Conservation (phyloP, 2,797 vertebrate species). For the Manis javanica region DNA sequence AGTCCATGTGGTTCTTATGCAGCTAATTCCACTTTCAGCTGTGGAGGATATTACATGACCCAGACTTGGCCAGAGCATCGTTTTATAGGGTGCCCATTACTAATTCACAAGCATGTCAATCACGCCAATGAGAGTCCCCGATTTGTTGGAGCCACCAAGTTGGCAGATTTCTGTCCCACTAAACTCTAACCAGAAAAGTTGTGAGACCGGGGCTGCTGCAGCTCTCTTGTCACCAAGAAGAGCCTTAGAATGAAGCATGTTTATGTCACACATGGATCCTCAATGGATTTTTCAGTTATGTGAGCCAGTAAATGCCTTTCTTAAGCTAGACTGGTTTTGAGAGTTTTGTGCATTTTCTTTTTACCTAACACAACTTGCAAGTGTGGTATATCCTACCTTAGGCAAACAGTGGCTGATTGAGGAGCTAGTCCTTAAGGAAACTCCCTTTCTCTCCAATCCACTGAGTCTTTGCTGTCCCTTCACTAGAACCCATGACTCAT, state of each 20-base stretch:
- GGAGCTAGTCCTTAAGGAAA: slow-evolving; percentile 51
- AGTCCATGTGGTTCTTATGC: neutral
- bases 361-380: neutral
- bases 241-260: neutral
- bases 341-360: slow-evolving; percentile 9
- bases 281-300: neutral
- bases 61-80: neutral
- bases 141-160: neutral
- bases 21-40: neutral
- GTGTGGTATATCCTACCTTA: neutral
- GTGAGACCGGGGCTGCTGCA: neutral
- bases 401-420: slow-evolving; percentile 30
- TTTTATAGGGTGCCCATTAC: neutral
- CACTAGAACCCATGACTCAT: slow-evolving; percentile 50
- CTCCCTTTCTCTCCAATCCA: slow-evolving; percentile 27
- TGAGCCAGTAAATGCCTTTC: neutral
- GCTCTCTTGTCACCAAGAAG: neutral
- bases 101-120: neutral
- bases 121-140: neutral
- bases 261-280: neutral
- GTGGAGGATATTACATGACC: neutral
- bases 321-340: neutral
- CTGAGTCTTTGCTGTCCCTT: slow-evolving; percentile 14
- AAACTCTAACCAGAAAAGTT: neutral
- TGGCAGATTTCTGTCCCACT: neutral